Conservation (phyloP, 2,797 vertebrate species). For the Moxostoma hubbsi region DNA sequence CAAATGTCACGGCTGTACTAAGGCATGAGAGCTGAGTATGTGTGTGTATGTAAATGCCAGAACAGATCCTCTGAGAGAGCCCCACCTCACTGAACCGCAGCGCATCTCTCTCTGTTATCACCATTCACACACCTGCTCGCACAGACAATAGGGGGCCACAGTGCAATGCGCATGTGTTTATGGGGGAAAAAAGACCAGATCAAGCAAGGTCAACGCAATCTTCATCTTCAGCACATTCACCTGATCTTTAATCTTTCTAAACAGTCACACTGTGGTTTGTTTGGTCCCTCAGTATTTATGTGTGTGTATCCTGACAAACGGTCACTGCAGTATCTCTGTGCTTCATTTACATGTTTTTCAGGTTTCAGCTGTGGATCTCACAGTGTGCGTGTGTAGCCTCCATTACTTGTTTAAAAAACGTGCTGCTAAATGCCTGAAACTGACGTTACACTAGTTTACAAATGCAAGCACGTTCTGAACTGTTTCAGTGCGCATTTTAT, state of each 20-base stretch:
- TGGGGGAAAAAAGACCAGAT: constrained; percentile 28
- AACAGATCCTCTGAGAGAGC: constrained; percentile 47
- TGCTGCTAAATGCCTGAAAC: neutral
- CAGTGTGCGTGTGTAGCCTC: constrained; percentile 24
- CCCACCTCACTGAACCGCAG: constrained; percentile 69
- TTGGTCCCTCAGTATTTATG: neutral
- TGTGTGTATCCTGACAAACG: neutral
- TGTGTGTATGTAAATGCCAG: constrained; percentile 46
- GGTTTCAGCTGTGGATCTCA: neutral
- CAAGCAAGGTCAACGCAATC: constrained; percentile 36
- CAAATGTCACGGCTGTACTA: constrained; percentile 71
- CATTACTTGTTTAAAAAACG: neutral
- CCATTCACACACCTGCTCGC: constrained; percentile 73
- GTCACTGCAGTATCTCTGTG: neutral
- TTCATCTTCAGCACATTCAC: neutral
- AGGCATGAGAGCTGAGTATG: neutral
- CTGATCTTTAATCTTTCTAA: constrained; percentile 26
- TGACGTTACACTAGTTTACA: no score
- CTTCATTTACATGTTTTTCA: constrained; percentile 1
- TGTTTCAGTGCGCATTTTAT: no score
- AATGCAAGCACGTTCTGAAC: no score
- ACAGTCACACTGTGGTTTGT: constrained; percentile 25
- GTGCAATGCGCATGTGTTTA: constrained; percentile 47
- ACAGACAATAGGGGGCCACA: constrained; percentile 65
- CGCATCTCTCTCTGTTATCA: constrained; percentile 73